Conservation (phyloP, 2,888 invertebrate genomes). For the Lasius platythorax region DNA sequence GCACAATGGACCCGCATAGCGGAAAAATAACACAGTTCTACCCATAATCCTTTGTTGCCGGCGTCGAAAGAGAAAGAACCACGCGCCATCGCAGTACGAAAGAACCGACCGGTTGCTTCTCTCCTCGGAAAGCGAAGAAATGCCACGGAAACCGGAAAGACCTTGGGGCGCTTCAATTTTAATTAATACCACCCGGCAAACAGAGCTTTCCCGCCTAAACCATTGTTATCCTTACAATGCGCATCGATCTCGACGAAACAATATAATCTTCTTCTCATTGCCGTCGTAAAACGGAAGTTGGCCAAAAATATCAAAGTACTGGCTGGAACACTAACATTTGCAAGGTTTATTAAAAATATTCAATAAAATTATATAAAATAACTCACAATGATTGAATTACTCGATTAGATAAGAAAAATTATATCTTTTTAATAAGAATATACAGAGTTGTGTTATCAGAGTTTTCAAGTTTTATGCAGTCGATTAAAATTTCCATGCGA, state of each 20-base stretch:
- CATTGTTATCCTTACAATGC: constrained; percentile 49
- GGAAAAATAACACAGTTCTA: constrained; percentile 49
- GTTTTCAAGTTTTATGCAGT: background rate
- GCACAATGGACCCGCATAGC: constrained; percentile 43
- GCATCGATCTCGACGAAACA: constrained; percentile 37
- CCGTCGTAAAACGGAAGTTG: constrained; percentile 5
- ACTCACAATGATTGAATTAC: background rate
- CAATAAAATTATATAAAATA: background rate
- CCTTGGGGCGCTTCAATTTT: constrained; percentile 39
- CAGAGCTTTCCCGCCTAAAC: constrained; percentile 42
- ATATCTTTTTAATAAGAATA: background rate
- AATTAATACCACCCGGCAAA: constrained; percentile 48
- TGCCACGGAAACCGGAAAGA: constrained; percentile 42
- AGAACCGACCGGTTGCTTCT: constrained; percentile 7
- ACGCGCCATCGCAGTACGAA: constrained; percentile 20
- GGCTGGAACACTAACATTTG: background rate
- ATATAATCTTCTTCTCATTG: constrained; percentile 22
- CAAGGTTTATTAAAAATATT: background rate
- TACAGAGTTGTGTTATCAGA: background rate
- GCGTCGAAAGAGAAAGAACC: constrained; percentile 39
- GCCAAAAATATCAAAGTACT: background rate
- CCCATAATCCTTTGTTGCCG: constrained; percentile 45
- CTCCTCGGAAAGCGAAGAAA: constrained; percentile 46
- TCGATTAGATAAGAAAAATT: background rate
- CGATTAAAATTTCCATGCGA: background rate